Conservation (phyloP, 2,888 invertebrate species). For the Ophraella communa region DNA sequence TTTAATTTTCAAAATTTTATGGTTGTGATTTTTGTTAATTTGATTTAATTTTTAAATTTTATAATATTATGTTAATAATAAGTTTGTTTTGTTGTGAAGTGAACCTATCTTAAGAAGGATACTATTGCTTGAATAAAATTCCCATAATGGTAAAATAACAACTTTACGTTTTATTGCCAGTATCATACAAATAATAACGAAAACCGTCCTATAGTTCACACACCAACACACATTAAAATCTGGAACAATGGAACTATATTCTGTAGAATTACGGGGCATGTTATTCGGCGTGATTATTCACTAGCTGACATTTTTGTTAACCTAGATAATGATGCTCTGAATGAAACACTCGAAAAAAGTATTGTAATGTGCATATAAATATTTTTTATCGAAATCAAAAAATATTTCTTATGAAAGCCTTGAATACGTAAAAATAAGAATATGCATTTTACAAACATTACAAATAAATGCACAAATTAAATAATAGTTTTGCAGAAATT, state of each 20-base stretch:
- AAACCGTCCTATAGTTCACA: constrained; percentile 2
- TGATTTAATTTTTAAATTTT: no score
- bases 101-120: no score
- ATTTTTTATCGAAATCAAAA: background rate
- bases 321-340: background rate
- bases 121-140: background rate
- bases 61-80: no score
- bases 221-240: constrained; percentile 1
- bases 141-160: background rate
- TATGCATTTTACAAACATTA: no score
- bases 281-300: constrained; percentile 6
- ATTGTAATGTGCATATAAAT: background rate
- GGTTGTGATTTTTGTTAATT: no score
- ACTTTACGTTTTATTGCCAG: background rate
- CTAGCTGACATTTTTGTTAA: background rate
- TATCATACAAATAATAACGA: background rate
- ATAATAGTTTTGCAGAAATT: no score
- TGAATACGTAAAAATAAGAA: no score
- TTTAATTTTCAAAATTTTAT: no score
- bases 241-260: constrained; percentile 7
- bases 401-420: no score
- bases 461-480: no score
- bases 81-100: no score
- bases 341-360: background rate
- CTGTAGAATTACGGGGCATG: background rate